Evolutionary conservation across 2,888 invertebrate genomes (phyloP), one percentile per base, ranked within the genome.

Genomic region (Clepsis dumicolana): DNA sequence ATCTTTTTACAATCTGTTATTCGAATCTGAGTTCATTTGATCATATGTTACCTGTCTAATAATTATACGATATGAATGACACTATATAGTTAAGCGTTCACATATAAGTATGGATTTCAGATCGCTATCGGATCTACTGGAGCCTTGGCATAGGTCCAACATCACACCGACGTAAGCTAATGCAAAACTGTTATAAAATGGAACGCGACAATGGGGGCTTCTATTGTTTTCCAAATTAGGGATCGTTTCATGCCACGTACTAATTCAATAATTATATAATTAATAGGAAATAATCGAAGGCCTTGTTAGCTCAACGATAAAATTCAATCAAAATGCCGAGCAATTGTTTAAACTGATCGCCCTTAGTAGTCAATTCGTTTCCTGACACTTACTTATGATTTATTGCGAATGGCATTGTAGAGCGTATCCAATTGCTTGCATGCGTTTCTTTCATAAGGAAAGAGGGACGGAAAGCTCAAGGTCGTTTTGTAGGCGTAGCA

Each of bases 81-180:
- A 44, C 16, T 8, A 16, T 16, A 41, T 41, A 41, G 1, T 16
- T 48, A 21, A 44, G 29, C 25, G 4, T 29, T 16, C 14, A 27
- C 25, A 41, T 41, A 63, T n/a, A n/a, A n/a, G n/a, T n/a, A n/a
- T 57, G 52, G 63, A 64, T 64, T 56, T 70, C 64, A 70, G 70
- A 73, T 73, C 72, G 77, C 75, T 73, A 74, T 74, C 72, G 77
- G 77, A 77, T 76, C 76, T 75, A 76, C 72, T 73, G 76, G 75
- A 81, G 72, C 73, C 72, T 80, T 86, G 84, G 85, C 85, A 75
- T 69, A 62, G 27, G 67, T 79, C 85, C 85, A 86, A 81, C 75
- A 68, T 74, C 73, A 75, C 77, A 70, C 78, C 76, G 16, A 75
- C 70, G 73, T 64, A 64, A 71, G 74, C 76, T 73, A 73, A 74